Evolutionary conservation across 2,888 invertebrate genomes (phyloP), one percentile per base, ranked within the genome.

Genomic region (Leucania comma): DNA sequence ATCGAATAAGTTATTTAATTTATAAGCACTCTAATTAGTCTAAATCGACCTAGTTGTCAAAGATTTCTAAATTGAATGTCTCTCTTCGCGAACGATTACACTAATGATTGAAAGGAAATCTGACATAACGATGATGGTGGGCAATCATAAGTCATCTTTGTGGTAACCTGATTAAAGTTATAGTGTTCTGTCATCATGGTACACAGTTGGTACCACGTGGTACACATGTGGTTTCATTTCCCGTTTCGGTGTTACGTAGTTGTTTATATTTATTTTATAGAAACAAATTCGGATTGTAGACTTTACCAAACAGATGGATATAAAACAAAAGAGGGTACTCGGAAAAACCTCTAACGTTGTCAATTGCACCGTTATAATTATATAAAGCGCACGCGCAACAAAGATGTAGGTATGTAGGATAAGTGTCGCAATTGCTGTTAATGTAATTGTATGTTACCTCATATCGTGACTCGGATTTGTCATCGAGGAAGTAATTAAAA

Each of bases 401-500:
- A 24, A 60, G 46, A n/a, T n/a, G n/a, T n/a, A 38, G n/a, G 10
- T 57, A 70, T 62, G 60, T 68, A 58, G 20, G 57, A 65, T 68
- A 66, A 61, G 46, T 57, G 57, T 57, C 24, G 58, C 74, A 78
- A 82, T 80, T 58, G 57, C 48, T 50, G 38, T 46, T 66, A 67
- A 72, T 70, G 56, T 75, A 51, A 63, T 53, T 68, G 61, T 38
- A 61, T 73, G 64, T 77, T n/a, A n/a, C n/a, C n/a, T n/a, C 8
- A 38, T 68, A 69, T 78, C 53, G 58, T 56, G 56, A 59, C 63
- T 72, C 24, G 46, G 68, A 71, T 67, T 80, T 73, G 73, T 67
- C 65, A 62, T 56, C 20, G 32, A 72, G 68, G 67, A 79, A 82
- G 72, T 68, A 68, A 68, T 81, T 82, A 72, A 61, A 68, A 59